Conservation (phyloP, 2,797 vertebrate species). For the Alcedo atthis region DNA sequence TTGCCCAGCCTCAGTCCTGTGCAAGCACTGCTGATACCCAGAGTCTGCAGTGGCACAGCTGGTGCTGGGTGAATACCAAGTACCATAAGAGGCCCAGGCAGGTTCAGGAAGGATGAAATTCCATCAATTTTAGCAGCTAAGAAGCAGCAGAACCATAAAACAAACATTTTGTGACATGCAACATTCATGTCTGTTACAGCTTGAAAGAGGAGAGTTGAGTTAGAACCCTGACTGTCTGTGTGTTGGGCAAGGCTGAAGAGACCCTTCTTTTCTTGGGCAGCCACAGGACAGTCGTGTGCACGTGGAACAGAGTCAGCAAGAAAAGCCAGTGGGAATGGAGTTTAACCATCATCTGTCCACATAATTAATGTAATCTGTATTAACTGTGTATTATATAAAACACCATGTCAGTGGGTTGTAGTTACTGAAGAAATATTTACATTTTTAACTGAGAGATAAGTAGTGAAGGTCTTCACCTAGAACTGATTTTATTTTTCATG, state of each 20-base stretch:
- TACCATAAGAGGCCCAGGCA: rapidly evolving
- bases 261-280: background rate
- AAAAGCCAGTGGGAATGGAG: background rate
- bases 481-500: background rate
- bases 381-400: background rate
- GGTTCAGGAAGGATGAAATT: background rate
- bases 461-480: background rate
- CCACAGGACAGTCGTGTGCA: background rate
- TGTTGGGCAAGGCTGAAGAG: background rate
- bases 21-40: background rate
- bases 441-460: background rate
- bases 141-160: background rate
- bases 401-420: background rate
- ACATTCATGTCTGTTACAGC: background rate
- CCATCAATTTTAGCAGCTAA: background rate
- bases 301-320: background rate
- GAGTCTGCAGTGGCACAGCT: background rate
- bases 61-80: background rate
- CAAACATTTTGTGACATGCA: constrained; percentile 32
- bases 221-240: background rate
- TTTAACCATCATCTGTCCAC: background rate
- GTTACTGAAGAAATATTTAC: background rate
- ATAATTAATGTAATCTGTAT: background rate
- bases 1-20: background rate
- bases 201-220: background rate